Conservation (phyloP, 92 coral and sea anemone genomes). For the Palythoa caribaeorum region DNA sequence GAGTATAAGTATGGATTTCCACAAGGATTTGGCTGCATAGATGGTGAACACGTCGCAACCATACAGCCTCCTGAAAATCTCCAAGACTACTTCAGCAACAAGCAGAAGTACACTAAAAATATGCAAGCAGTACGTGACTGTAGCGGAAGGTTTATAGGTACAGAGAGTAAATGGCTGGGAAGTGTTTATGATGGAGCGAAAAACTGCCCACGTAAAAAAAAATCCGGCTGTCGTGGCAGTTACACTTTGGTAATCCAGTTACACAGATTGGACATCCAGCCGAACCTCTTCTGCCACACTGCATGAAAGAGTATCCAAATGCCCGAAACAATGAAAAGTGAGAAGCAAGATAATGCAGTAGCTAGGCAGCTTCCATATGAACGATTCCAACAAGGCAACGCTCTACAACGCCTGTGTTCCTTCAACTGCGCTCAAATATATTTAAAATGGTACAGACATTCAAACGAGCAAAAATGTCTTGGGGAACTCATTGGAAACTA, state of each 20-base stretch:
- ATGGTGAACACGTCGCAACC: conserved; percentile 75
- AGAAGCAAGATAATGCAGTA: conserved; percentile 51
- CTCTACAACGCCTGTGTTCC: conserved; percentile 59
- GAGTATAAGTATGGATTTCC: conserved; percentile 70
- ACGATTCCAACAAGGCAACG: conserved; percentile 38
- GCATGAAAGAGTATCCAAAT: neutral
- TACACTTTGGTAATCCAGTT: no score
- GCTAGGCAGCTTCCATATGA: conserved; percentile 45
- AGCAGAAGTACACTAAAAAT: conserved; percentile 71
- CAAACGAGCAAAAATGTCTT: no score
- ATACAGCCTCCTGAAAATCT: conserved; percentile 68
- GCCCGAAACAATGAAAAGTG: neutral
- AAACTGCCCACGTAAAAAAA: conserved; percentile 36
- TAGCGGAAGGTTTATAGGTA: conserved; percentile 63
- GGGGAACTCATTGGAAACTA: no score
- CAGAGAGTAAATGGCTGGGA: conserved; percentile 68
- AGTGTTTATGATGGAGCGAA: conserved; percentile 68
- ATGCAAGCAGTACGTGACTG: conserved; percentile 76
- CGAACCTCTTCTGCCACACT: conserved; percentile 57
- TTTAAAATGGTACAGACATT: no score
- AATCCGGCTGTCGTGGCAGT: conserved; percentile 43
- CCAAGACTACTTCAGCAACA: conserved; percentile 72
- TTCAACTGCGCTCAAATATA: neutral
- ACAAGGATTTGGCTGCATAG: conserved; percentile 78
- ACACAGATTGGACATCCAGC: no score